Base-by-base conservation (phyloP, 2,888 invertebrate species). In the Mesoligia furuncula region DNA sequence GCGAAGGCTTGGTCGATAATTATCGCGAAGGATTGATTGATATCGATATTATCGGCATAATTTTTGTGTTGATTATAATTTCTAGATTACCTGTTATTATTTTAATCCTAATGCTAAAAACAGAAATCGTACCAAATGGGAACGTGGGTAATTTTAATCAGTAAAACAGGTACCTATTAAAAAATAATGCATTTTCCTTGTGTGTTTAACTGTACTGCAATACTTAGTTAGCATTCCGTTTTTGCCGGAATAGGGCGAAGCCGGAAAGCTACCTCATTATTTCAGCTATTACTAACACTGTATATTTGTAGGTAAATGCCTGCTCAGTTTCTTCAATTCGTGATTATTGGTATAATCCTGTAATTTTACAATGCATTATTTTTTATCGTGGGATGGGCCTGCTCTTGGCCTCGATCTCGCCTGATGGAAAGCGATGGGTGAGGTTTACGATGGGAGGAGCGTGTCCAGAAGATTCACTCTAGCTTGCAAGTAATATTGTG, bases 181-280 rank as follows among this genome's bases (percentile, higher is more conserved):
- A 62, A 57, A 31, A 13, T 27, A 51, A 68, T 13, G 6, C 2
- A 65, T 77, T 77, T 77, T 85, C 67, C 73, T 75, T 73, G 5
- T 68, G 36, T 17, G 11, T 57, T 74, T 39, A 66, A 81, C 42
- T 84, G 24, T 57, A 72, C 27, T 42, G n/a, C 15, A 64, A 61
- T 36, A n/a, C n/a, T n/a, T n/a, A 20, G 5, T 73, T 51, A 64
- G 15, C 62, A 73, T 73, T 48, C 36, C 5, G 72, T 64, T 67
- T 65, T 54, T 67, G 64, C 83, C 79, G 79, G 84, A 81, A 51
- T 15, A 83, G 86, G 84, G 84, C 84, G 84, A 70, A 71, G 86
- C 84, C 84, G 84, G 84, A 86, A 75, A 65, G 17, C 13, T 45
- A 68, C 27, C 54, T 85, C 62, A 83, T 85, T 84, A 85, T 75